Percentiles rank a stretch among this genome's conserved stretches.
These are phyloP conservation scores for Auanema freiburgensis DNA, from an alignment of 2,888 invertebrate genomes.

Conservation along the genomic window DNA sequence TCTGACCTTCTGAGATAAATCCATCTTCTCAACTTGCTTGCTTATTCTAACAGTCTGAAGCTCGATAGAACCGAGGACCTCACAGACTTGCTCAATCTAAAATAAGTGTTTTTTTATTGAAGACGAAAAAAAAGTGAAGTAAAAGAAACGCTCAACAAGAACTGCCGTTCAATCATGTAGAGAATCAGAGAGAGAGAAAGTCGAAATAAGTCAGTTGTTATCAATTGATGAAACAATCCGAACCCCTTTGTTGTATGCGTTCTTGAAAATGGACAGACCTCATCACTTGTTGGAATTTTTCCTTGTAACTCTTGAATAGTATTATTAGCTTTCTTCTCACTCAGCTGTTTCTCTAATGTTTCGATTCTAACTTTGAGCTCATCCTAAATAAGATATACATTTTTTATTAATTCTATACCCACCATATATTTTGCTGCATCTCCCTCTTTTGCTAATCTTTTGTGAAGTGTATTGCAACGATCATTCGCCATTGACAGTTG, in stretches of 20 bases:
- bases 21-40: constrained; percentile 62
- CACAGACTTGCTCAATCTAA: constrained; percentile 60
- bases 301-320: constrained; percentile 39
- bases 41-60: constrained; percentile 56
- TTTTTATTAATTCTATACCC: neutral
- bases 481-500: constrained; percentile 60
- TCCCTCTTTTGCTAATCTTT: constrained; percentile 44
- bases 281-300: constrained; percentile 52
- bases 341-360: constrained; percentile 53
- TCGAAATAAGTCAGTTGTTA: too few species aligned
- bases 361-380: constrained; percentile 55
- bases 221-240: too few species aligned
- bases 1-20: constrained; percentile 54
- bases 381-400: constrained; percentile 48
- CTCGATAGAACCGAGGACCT: constrained; percentile 59
- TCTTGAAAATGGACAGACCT: constrained; percentile 27
- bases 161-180: too few species aligned
- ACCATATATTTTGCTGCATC: constrained; percentile 20
- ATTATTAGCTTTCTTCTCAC: constrained; percentile 42
- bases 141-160: too few species aligned
- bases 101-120: constrained; percentile 13
- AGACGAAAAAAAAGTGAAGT: neutral
- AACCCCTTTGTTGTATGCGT: too few species aligned
- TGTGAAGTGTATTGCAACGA: constrained; percentile 57
- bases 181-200: too few species aligned